Evolutionary conservation across 2,888 invertebrate genomes (phyloP).

Genomic region (Dasypolia templi): DNA sequence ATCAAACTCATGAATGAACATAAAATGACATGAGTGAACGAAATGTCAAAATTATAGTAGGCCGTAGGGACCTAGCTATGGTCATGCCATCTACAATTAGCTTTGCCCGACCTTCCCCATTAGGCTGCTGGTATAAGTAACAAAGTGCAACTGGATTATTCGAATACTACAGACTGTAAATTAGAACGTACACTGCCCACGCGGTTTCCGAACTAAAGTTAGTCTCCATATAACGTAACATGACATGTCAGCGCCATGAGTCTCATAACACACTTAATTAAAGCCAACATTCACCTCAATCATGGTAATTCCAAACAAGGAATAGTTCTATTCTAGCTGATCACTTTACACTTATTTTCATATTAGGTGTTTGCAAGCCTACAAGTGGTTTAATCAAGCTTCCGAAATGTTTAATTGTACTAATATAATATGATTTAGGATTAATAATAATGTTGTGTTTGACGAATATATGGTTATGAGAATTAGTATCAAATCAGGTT

Average conservation of each 20-base stretch:
- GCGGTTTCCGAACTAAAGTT: conserved; percentile 33
- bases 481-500: neutral
- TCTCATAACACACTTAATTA: conserved; percentile 40
- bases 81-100: no score
- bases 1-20: no score
- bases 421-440: no score
- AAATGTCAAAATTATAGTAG: no score
- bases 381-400: conserved; percentile 32
- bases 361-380: conserved; percentile 4
- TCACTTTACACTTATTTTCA: conserved; percentile 30
- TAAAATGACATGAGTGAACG: no score
- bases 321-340: conserved; percentile 29
- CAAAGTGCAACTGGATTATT: conserved; percentile 7
- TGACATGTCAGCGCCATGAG: conserved; percentile 33
- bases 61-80: no score
- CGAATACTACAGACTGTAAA: conserved; percentile 3
- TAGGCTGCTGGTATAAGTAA: no score
- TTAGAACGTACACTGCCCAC: conserved; percentile 21
- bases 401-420: conserved; percentile 1
- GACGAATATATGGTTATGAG: neutral
- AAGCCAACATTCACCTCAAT: conserved; percentile 30
- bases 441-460: neutral
- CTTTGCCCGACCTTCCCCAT: no score
- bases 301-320: conserved; percentile 16
- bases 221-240: conserved; percentile 16